Base-by-base conservation (phyloP, 2,113 vertebrate species). In the Pica pica region DNA sequence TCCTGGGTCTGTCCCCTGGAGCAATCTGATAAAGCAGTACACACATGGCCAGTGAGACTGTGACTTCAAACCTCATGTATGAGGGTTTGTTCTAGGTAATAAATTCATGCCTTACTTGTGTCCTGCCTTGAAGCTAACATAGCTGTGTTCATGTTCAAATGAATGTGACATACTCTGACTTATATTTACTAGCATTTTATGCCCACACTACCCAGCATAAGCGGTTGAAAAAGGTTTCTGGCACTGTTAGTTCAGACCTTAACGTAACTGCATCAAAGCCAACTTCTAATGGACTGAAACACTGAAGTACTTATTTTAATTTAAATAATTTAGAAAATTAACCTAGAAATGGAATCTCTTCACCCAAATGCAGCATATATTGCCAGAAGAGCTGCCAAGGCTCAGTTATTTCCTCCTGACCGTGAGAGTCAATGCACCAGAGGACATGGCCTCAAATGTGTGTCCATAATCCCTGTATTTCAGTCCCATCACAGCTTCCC, bases 101-200 rank as follows among this genome's bases (percentile, higher is more conserved):
- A 87, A 86, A 63, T 67, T 47, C 37, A 63, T 63, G 13, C 42
- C 80, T 92, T 83, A 18, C 21, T 59, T 94, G 49, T 64, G 56
- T 94, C 56, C 73, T 87, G 81, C 70, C 67, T 89, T 85, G 65
- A 89, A 94, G 84, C n/a, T 57, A 61, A n/a, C 6, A 2, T 42
- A 83, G 75, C 50, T 73, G 69, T 26, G 16, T 82, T 46, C 41
- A 81, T 7, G 6, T 75, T 82, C n/a, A 85, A 84, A 69, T 31
- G 16, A 79, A 67, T 76, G 55, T 84, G 83, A 87, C 75, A 80
- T 44, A 27, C 19, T 75, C 23, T 42, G n/a, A 28, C 76, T 91
- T 76, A 42, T 89, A 69, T 76, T 92, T 87, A 68, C 65, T 83
- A 76, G 33, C 33, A 83, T 85, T 93, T 93, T 49, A 70, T 89